phyloP scores from a whole-genome alignment of 2,797 vertebrate genomes.

The Centropyge bicolor region DNA sequence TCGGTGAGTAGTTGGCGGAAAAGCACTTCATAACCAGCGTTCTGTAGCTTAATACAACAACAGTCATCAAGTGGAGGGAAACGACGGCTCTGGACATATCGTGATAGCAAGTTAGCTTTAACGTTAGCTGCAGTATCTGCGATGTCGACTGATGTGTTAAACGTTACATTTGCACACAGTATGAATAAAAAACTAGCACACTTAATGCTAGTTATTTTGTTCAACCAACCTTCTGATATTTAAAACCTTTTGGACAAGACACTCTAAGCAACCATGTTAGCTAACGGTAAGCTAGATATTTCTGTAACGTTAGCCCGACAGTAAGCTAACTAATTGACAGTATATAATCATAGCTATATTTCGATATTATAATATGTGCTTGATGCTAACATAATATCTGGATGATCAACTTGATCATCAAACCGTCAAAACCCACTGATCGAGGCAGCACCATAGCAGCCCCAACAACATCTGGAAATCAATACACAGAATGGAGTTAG shows the following conservation, averaged over 20 bases:
- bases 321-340: too few relatives aligned
- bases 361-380: background rate
- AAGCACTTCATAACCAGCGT: rapidly evolving
- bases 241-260: rapidly evolving
- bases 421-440: background rate
- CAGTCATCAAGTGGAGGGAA: conserved; percentile 65
- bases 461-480: background rate
- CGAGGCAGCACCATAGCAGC: background rate
- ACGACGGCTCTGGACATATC: conserved; percentile 21
- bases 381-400: background rate
- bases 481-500: rapidly evolving
- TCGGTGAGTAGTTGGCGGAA: rapidly evolving
- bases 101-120: conserved; percentile 37
- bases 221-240: background rate
- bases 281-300: background rate
- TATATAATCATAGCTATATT: background rate
- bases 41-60: background rate
- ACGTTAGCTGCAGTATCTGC: conserved; percentile 8
- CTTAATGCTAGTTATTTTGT: background rate
- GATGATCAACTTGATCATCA: background rate
- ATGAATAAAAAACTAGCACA: background rate
- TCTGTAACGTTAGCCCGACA: too few relatives aligned
- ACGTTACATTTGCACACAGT: background rate
- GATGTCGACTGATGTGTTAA: background rate
- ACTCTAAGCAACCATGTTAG: background rate